A percentile compares a stretch with the other conserved stretches of the same genome.
phyloP scores from a whole-genome alignment of 1,140 invertebrate genomes.

The Venustaconcha ellipsiformis region DNA sequence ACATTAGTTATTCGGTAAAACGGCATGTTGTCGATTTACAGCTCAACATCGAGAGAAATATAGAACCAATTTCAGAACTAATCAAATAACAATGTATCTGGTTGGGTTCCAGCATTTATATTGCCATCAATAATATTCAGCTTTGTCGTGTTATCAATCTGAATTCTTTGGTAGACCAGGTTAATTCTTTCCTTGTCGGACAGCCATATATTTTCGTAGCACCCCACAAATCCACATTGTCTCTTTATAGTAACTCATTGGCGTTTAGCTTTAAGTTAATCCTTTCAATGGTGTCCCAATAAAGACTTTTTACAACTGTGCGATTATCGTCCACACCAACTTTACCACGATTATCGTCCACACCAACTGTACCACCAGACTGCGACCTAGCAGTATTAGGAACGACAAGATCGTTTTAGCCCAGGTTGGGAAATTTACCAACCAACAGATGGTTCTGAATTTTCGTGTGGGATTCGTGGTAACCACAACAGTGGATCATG shows the following conservation, averaged over 20 bases:
- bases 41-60: conserved; percentile 25
- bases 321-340: conserved; percentile 9
- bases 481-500: conserved; percentile 18
- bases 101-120: neutral
- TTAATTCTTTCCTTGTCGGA: neutral
- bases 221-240: conserved; percentile 25
- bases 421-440: conserved; percentile 27
- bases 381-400: conserved; percentile 10
- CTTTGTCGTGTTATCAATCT: conserved; percentile 19
- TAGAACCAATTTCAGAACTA: neutral
- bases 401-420: conserved; percentile 27
- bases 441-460: conserved; percentile 20
- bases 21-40: conserved; percentile 20
- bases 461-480: conserved; percentile 26
- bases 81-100: no score
- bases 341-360: conserved; percentile 4
- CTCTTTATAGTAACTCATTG: conserved; percentile 27
- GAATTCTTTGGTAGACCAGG: conserved; percentile 18
- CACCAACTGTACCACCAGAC: conserved; percentile 13
- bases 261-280: conserved; percentile 19
- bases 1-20: neutral
- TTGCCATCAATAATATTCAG: conserved; percentile 5
- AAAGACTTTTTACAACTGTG: neutral
- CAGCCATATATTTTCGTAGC: conserved; percentile 1
- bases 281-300: conserved; percentile 2